A percentile compares a stretch with the other conserved stretches of the same genome.
phyloP scores from a whole-genome alignment of 2,113 vertebrate genomes.

The Brachyhypopomus gauderio region DNA sequence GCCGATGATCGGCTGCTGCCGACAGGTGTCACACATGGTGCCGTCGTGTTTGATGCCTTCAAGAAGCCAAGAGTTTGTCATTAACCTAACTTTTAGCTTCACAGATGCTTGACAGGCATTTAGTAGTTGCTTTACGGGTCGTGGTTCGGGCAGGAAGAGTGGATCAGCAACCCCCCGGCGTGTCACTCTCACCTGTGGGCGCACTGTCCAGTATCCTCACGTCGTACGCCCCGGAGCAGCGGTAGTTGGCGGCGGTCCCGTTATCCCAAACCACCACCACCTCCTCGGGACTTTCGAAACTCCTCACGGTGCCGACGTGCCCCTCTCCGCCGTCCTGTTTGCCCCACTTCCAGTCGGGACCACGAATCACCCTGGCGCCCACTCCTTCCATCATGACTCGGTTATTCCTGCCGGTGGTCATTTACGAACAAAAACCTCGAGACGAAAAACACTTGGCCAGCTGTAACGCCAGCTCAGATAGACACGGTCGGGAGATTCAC shows the following conservation, averaged over 20 bases:
- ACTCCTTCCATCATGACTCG: constrained; percentile 98
- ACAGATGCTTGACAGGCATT: too few relatives aligned
- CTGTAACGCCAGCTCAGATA: constrained; percentile 40
- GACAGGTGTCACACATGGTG: constrained; percentile 99
- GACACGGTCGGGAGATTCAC: too few relatives aligned
- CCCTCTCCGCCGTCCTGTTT: constrained; percentile 99
- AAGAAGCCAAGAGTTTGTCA: background rate
- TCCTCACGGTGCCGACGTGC: constrained; percentile 95
- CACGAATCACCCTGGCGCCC: constrained; percentile 91
- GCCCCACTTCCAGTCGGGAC: constrained; percentile 99
- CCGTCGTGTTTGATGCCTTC: constrained; percentile 98
- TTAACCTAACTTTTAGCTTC: too few relatives aligned
- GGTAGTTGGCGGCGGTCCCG: constrained; percentile 97
- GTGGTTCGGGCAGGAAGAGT: too few relatives aligned
- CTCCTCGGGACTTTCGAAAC: constrained; percentile 98
- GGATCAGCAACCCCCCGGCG: too few relatives aligned
- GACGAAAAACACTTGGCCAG: constrained; percentile 13
- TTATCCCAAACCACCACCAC: constrained; percentile 99
- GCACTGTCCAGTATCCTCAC: constrained; percentile 96
- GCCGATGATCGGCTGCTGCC: constrained; percentile 98
- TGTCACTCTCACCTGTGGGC: constrained; percentile 84
- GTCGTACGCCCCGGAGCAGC: constrained; percentile 97
- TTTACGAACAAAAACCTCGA: constrained; percentile 64
- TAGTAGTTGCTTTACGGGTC: too few relatives aligned
- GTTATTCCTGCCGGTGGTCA: constrained; percentile 97